Evolutionary conservation across 2,888 invertebrate genomes (phyloP), one percentile per base, ranked within the genome.

Genomic region (Acanthopleura granulata): DNA sequence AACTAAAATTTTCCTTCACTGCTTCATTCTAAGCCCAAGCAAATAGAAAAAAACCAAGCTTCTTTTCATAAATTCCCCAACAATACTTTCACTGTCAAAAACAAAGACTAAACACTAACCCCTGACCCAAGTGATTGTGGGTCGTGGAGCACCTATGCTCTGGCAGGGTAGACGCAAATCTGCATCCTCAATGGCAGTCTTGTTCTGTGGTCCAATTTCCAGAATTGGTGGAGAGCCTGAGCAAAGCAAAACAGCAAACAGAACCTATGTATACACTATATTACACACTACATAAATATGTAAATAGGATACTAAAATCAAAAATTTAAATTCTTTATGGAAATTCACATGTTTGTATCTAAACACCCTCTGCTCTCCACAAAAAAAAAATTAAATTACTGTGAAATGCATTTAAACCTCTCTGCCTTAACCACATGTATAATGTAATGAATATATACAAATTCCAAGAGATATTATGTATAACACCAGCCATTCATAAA

Each of bases 81-180:
- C 4, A 6, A 6, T 22, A 6, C 25, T 6, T 15, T 51, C 57
- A 51, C 16, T 3, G 12, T n/a, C n/a, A 22, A 61, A 22, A 40
- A 40, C 40, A 40, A 40, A 9, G 4, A 6, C 9, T 6, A 6
- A 29, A 49, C 15, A 78, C 93, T 93, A 93, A 97, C 97, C 96
- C 91, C 96, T 95, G 89, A 94, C 94, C 98, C 98, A 98, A 69
- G 96, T 95, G 77, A 95, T 93, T 88, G 95, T 96, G 15, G 98
- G 98, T 82, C 94, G 93, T 29, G 98, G 98, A 25, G 97, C 96
- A 72, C 98, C 98, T 74, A 94, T 93, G 49, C 96, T 97, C 83
- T 95, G 93, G 91, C 98, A 98, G 18, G 95, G 93, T 84, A 98
- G 93, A 74, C 95, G 95, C 74, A 96, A 96, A 91, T 97, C 97